These are phyloP conservation scores for Cantharis flavilabris DNA, from an alignment of 2,888 invertebrate species.

Conservation along the genomic window DNA sequence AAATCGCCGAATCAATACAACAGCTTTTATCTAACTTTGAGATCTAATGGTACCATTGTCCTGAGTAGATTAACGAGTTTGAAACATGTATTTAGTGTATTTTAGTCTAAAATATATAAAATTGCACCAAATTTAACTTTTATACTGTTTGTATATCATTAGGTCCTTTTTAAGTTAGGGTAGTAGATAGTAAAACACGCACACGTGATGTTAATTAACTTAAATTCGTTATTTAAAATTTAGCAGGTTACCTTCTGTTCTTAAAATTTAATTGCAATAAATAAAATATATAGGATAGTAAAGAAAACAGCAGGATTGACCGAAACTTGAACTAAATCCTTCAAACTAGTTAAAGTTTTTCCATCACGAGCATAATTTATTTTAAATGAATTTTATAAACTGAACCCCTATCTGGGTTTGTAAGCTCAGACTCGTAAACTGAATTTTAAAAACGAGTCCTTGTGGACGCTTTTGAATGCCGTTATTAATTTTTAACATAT, in stretches of 20 bases:
- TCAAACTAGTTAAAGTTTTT: not conserved
- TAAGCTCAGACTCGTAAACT: not conserved
- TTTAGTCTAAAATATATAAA: not conserved
- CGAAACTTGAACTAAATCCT: not conserved
- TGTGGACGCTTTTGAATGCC: not conserved
- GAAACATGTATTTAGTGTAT: not conserved
- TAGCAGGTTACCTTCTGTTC: no score
- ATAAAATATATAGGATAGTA: no score
- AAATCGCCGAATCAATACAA: not conserved
- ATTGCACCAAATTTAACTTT: not conserved
- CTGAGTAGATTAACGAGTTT: not conserved
- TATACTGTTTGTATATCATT: not conserved
- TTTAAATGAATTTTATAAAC: not conserved
- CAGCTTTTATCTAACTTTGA: not conserved
- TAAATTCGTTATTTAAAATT: no score
- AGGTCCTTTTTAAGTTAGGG: not conserved
- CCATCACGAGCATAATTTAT: not conserved
- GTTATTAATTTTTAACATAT: not conserved
- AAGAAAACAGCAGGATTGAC: not conserved
- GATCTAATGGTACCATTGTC: not conserved
- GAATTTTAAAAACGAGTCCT: not conserved
- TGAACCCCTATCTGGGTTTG: not conserved
- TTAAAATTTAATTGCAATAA: no score
- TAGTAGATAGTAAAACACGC: not conserved
- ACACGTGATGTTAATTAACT: not conserved